These are phyloP conservation scores for Bufo gargarizans DNA, from an alignment of 2,113 vertebrate species.

Conservation along the genomic window DNA sequence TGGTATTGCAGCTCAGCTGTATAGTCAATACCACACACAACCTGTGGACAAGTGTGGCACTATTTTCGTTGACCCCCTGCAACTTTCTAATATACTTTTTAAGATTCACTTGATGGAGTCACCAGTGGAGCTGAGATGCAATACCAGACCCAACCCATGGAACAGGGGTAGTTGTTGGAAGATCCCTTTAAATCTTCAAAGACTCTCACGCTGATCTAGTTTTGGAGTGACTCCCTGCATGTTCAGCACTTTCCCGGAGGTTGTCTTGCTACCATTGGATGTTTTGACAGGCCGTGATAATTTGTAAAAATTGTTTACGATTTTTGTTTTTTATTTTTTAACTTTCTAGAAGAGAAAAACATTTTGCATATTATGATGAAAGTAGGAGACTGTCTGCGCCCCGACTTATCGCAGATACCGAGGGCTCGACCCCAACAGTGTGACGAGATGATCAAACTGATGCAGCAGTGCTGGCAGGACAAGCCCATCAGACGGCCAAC, in stretches of 20 bases:
- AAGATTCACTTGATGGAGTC: no score
- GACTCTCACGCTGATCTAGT: background rate
- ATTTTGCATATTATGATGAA: slow-evolving; percentile 98
- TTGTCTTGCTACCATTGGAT: background rate
- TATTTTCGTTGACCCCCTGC: no score
- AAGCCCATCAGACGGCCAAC: slow-evolving; percentile 83
- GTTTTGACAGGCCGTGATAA: background rate
- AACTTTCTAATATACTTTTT: no score
- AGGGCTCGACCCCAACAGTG: slow-evolving; percentile 85
- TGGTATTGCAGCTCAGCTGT: no score
- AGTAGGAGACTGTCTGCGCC: slow-evolving; percentile 92
- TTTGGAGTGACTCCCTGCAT: background rate
- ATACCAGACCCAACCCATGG: no score
- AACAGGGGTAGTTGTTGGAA: no score
- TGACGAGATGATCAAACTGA: slow-evolving; percentile 82
- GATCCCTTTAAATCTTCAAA: background rate
- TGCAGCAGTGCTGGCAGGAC: slow-evolving; percentile 91
- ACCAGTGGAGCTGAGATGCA: no score
- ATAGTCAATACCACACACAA: no score
- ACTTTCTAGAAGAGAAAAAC: slow-evolving; percentile 88
- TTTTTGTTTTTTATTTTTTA: background rate
- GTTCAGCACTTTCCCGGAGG: background rate
- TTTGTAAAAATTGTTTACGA: background rate
- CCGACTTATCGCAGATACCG: slow-evolving; percentile 83
- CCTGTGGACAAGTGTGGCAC: no score